Conservation (phyloP, 2,797 vertebrate genomes). For the Rhinogobio ventralis region DNA sequence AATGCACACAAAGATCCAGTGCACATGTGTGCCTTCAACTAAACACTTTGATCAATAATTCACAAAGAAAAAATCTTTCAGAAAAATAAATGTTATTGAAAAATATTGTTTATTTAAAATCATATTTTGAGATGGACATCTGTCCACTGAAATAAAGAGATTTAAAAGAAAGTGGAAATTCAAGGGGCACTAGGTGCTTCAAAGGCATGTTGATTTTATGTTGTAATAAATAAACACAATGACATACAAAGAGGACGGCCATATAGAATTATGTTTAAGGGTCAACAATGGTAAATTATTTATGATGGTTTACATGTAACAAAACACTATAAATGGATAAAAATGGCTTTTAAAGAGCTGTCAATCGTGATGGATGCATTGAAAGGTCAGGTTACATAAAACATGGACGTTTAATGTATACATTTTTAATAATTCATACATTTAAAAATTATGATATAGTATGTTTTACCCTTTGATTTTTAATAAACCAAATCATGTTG, state of each 20-base stretch:
- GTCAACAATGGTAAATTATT: neutral
- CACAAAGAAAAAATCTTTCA: neutral
- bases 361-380: neutral
- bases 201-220: constrained; percentile 11
- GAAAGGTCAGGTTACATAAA: neutral
- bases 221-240: constrained; percentile 3
- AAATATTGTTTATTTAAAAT: neutral
- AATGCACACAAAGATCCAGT: constrained; percentile 29
- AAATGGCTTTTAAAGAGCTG: neutral
- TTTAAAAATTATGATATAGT: neutral
- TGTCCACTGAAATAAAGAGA: neutral
- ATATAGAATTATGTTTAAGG: neutral
- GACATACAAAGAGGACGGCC: neutral
- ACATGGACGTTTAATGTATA: neutral
- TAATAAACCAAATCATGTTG: too few relatives aligned
- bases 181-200: neutral
- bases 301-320: neutral
- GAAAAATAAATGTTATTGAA: neutral
- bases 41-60: constrained; percentile 8
- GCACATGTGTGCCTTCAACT: neutral
- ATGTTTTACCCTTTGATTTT: neutral
- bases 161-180: neutral
- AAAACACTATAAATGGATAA: neutral
- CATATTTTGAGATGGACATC: neutral
- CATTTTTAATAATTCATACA: neutral